These are phyloP conservation scores for Pristiophorus japonicus DNA, from an alignment of 2,113 vertebrate species.

Conservation along the genomic window DNA sequence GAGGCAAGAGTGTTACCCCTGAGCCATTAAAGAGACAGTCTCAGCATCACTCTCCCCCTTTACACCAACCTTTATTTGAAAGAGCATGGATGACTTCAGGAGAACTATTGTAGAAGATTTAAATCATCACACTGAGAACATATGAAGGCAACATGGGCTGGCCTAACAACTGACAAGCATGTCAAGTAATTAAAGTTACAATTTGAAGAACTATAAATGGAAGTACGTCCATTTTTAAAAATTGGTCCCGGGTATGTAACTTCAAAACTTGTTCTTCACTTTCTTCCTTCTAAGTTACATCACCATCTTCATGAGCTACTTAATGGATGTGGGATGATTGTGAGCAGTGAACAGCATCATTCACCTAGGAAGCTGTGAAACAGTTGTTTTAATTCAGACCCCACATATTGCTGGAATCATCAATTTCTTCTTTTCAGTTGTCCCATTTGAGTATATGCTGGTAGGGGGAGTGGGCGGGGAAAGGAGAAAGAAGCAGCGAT, in stretches of 20 bases:
- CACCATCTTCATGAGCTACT: not conserved
- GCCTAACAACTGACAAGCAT: not conserved
- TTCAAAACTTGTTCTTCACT: not conserved
- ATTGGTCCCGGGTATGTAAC: not conserved
- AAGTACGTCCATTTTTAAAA: not conserved
- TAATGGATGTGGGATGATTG: not conserved
- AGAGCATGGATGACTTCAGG: not conserved
- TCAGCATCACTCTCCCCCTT: not conserved
- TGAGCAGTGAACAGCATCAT: not conserved
- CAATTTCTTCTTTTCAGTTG: not conserved
- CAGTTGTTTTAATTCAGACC: not conserved
- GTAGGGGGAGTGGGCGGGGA: too few species aligned
- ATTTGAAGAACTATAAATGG: not conserved
- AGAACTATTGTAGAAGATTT: not conserved
- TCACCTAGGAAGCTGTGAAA: too few species aligned
- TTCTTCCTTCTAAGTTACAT: not conserved
- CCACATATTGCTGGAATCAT: not conserved
- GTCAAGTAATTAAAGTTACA: not conserved
- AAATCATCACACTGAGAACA: not conserved
- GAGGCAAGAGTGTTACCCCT: not conserved
- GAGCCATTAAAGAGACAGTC: not conserved
- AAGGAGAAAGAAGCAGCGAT: too few species aligned
- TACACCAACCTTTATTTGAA: not conserved
- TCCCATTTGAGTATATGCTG: not conserved
- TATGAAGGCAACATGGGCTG: not conserved